These are phyloP conservation scores for Ceyx melanurus DNA, from an alignment of 2,113 vertebrate genomes.

Conservation along the genomic window DNA sequence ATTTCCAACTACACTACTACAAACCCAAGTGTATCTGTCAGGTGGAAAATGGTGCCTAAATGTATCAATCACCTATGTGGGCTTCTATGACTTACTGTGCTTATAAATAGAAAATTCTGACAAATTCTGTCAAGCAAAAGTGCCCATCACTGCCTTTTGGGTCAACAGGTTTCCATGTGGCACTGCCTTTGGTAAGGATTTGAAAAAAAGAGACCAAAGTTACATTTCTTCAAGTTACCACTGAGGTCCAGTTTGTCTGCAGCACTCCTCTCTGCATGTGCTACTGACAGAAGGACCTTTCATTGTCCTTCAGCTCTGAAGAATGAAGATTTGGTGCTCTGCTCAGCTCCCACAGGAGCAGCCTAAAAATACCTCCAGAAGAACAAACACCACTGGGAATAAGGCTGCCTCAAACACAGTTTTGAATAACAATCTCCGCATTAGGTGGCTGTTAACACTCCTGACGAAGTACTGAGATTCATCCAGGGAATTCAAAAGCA, in stretches of 20 bases:
- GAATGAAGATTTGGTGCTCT: neutral
- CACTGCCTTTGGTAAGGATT: neutral
- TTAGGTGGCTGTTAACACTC: neutral
- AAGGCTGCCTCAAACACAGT: neutral
- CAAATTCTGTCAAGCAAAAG: neutral
- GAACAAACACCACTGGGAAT: neutral
- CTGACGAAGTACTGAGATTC: conserved; percentile 2
- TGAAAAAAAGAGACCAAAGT: rapidly evolving
- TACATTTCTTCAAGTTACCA: neutral
- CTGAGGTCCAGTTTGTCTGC: neutral
- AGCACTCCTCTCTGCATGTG: neutral
- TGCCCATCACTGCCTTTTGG: rapidly evolving
- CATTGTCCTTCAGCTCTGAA: neutral
- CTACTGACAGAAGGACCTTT: neutral
- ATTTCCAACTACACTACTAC: neutral
- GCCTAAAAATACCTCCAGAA: conserved; percentile 36
- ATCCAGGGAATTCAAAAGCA: neutral
- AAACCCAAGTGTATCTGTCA: neutral
- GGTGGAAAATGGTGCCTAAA: neutral
- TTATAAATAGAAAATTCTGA: neutral
- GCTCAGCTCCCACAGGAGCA: neutral
- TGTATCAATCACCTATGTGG: rapidly evolving
- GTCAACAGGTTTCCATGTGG: neutral
- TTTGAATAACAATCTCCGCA: neutral
- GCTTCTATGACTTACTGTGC: neutral